Evolutionary conservation across 2,113 vertebrate species (phyloP), one percentile per base, ranked within the genome.

Genomic region (Anguilla japonica): DNA sequence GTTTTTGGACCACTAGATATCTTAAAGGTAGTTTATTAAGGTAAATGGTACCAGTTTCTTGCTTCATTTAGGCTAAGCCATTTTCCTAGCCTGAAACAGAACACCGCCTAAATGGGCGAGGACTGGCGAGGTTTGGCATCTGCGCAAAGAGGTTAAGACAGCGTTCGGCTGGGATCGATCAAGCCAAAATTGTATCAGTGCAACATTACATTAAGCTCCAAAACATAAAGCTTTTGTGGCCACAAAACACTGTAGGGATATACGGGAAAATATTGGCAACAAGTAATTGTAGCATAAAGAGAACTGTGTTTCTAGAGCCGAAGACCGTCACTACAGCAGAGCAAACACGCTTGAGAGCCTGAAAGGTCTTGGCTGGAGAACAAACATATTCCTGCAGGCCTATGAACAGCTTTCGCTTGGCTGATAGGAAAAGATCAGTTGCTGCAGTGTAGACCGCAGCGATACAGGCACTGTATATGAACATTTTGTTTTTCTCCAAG

Each of bases 381-480:
- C 56, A 78, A 22, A 34, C 11, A 3, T 75, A 75, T 41, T 81
- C 85, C 83, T 7, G 34, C 81, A 46, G 88, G 83, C 78, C 63
- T 56, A n/a, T 83, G 56, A 53, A 60, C 29, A 39, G 53, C 53
- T 60, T 53, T 83, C 41, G 56, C 83, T 41, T 34, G 39, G 83
- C 83, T 63, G 53, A 63, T 60, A 67, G 57, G 83, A 67, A 63
- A 84, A 84, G 56, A 84, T 63, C 57, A 40, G 60, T 41, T 22
- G 83, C 34, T 67, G 53, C 18, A 67, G 67, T 67, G 29, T 40
- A 63, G 39, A 41, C 39, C 18, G 16, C 80, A 41, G 80, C 16
- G 15, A 60, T 53, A 34, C 46, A 83, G 29, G n/a, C 53, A 34
- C 41, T n/a, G n/a, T 82, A 22, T 53, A 26, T n/a, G 9, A 43